Base-by-base conservation (phyloP, 2,888 invertebrate genomes). In the Allolobophora icterica region DNA sequence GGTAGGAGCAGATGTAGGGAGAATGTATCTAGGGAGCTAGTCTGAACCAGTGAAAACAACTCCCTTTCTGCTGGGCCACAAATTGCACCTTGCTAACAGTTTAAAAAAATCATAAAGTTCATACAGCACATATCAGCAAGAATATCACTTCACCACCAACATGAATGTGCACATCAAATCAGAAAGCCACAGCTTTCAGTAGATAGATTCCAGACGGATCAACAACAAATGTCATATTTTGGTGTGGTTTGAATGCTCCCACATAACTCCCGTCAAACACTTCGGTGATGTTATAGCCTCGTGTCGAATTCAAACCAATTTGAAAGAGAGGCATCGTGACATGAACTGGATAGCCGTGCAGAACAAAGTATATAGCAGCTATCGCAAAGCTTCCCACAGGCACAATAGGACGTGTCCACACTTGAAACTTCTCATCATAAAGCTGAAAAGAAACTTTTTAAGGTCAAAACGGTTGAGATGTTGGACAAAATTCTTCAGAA, bases 381-480 rank as follows among this genome's bases (percentile, higher is more conserved):
- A 94, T 92, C 24, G 94, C 95, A 45, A 93, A 92, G 90, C 94
- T 94, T 13, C 94, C 94, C n/a, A 38, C 89, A 24, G 94, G 93
- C n/a, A 92, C 84, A n/a, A 94, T 91, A 8, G 94, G 93, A n/a
- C 98, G 96, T 0, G 97, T 98, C 98, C 98, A 99, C 94, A 98
- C 98, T 96, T 98, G 98, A 93, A 98, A 98, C 93, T 98, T 40
- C 34, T 91, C 91, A 45, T 92, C 89, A 45, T 91, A 38, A 84
- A 91, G 45, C 92, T 92, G 91, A 45, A 91, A 91, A 38, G 19
- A 84, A 42, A 40, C 21, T 4, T 52, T 24, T 52, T 52, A 4
- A 4, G 11, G 24, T 3, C 24, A 2, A 52, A 52, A 42, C 13
- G 42, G 42, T 42, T 42, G 42, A 52, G 52, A 52, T 52, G 52